Base-by-base conservation (phyloP, 2,797 vertebrate genomes). In the Psittacula echo region DNA sequence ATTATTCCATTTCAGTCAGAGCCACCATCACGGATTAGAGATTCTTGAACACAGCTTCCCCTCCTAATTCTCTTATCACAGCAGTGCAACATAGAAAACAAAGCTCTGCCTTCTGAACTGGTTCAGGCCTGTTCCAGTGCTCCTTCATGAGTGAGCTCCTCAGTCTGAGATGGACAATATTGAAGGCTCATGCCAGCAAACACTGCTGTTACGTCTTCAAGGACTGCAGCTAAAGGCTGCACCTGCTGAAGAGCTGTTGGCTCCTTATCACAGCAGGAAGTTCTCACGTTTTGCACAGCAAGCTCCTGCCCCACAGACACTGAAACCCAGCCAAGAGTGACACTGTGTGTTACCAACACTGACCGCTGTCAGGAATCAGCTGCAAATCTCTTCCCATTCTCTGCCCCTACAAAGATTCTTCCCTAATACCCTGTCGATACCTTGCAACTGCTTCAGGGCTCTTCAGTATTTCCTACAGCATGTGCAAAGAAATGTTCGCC, bases 1-100 rank as follows among this genome's bases (percentile, higher is more conserved):
- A 85, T 89, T 80, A 90, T 77, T 92, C 50, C 45, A 34, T 87
- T 80, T 68, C 78, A 80, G 90, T 77, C 92, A 66, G 70, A 87
- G 87, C 29, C 58, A 89, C 78, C 86, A 87, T 58, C 42, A 20
- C 1, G 42, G 50, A 92, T 85, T 74, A 73, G 50, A 85, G 78
- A 93, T 68, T 92, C 90, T 72, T 30, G 58, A 82, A 56, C 39
- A 24, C 23, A 62, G 78, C 20, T 54, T 83, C 72, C 61, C 75
- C 48, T 90, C 62, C 39, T 39, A 68, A 72, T 71, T 82, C 93
- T 85, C 78, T 68, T 80, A 80, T 44, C 62, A 13, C 1, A 66
- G 73, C 20, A 87, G 50, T 2, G 11, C 81, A 51, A 71, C 0
- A 2, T 48, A 54, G 39, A 53, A 66, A 42, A 48, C 13, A 71